phyloP scores from a whole-genome alignment of 2,113 vertebrate genomes.

The Oreotrochilus melanogaster region DNA sequence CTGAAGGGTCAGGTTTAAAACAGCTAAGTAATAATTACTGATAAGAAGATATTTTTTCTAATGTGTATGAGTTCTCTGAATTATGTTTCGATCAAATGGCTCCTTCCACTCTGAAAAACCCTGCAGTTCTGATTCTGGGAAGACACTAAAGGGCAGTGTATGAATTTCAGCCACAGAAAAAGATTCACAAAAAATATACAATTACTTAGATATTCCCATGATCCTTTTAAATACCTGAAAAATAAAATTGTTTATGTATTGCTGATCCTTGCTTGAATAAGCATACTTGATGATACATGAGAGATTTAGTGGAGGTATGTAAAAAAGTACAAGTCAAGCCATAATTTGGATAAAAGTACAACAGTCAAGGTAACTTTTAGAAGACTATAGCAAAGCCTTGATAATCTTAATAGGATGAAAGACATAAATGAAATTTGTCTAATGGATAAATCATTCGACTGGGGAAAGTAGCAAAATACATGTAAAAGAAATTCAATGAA shows the following conservation, averaged over 20 bases:
- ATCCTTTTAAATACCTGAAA: neutral
- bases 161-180: neutral
- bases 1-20: neutral
- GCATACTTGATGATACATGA: neutral
- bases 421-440: neutral
- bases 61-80: neutral
- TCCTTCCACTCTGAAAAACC: neutral
- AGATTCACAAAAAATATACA: neutral
- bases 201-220: neutral
- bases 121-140: neutral
- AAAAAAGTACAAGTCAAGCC: neutral
- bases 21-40: neutral
- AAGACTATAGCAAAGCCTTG: slow-evolving; percentile 10
- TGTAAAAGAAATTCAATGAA: neutral
- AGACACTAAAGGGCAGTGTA: neutral
- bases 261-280: neutral
- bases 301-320: neutral
- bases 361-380: neutral
- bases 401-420: neutral
- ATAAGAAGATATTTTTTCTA: neutral
- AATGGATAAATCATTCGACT: neutral
- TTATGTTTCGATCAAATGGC: neutral
- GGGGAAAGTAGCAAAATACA: neutral
- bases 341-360: neutral
- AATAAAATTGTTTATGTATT: neutral